These are phyloP conservation scores for Neolamprologus kungweensis DNA, from an alignment of 2,113 vertebrate genomes.

Conservation along the genomic window DNA sequence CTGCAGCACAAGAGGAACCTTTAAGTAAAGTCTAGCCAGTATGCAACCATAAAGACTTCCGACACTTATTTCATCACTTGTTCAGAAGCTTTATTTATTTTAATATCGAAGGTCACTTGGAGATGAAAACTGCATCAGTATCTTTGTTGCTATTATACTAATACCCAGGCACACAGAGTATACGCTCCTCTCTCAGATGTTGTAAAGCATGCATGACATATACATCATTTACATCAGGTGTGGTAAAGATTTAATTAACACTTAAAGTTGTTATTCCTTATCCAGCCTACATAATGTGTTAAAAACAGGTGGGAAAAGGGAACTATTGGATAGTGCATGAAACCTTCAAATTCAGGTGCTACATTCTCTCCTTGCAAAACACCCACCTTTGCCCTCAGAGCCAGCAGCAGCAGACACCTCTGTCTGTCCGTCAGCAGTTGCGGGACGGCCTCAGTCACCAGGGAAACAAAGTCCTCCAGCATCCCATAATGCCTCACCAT, in stretches of 20 bases:
- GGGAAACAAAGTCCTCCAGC: constrained; percentile 64
- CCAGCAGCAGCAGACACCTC: constrained; percentile 68
- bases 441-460: constrained; percentile 55
- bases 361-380: not conserved
- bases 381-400: constrained; percentile 72
- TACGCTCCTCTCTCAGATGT: not conserved
- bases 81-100: not conserved
- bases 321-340: not conserved
- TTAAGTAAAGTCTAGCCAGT: not conserved
- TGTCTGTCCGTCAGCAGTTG: constrained; percentile 69
- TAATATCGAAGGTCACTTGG: not conserved
- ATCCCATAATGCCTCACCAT: constrained; percentile 59
- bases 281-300: not conserved
- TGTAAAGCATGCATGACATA: not conserved
- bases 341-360: not conserved
- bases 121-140: not conserved
- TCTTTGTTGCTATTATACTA: not conserved
- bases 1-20: not conserved
- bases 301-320: not conserved
- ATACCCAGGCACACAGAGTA: not conserved
- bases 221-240: not conserved
- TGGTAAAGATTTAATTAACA: not conserved
- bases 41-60: not conserved
- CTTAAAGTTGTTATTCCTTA: not conserved
- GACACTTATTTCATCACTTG: not conserved